Evolutionary conservation across 1,140 invertebrate species (phyloP).

Genomic region (Meloidogyne floridensis): DNA sequence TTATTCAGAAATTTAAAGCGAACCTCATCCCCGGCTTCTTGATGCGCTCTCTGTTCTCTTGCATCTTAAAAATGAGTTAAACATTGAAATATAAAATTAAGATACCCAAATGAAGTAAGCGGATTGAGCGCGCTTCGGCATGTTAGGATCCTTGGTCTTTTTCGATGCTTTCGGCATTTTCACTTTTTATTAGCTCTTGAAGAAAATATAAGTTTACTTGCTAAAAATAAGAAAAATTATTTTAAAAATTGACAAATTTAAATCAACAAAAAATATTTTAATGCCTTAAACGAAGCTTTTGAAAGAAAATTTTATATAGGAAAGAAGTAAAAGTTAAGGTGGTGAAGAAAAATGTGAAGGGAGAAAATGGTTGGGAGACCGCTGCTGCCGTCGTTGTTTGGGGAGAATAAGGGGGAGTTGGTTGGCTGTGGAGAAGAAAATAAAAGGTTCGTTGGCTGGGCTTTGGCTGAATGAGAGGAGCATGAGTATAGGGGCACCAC

Average conservation of each 20-base stretch:
- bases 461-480: neutral
- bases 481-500: neutral
- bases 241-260: too few species aligned
- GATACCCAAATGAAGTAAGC: constrained; percentile 63
- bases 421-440: neutral
- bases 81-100: too few species aligned
- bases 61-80: neutral
- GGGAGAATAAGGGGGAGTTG: neutral
- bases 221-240: too few species aligned
- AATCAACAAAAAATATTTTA: neutral
- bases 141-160: constrained; percentile 81
- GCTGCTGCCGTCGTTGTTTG: neutral
- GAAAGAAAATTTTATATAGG: neutral
- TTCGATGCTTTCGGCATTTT: constrained; percentile 67
- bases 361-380: too few species aligned
- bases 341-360: neutral
- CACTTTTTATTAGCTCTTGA: neutral
- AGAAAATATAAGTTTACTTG: neutral
- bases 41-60: constrained; percentile 23
- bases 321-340: neutral
- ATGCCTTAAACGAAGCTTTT: neutral
- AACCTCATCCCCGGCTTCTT: constrained; percentile 24
- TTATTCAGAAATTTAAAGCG: neutral
- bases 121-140: constrained; percentile 82
- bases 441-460: neutral